A percentile compares a stretch with the other conserved stretches of the same genome.
These are phyloP conservation scores for Pycnomerus fuliginosus DNA, from an alignment of 2,888 invertebrate genomes.

Conservation along the genomic window DNA sequence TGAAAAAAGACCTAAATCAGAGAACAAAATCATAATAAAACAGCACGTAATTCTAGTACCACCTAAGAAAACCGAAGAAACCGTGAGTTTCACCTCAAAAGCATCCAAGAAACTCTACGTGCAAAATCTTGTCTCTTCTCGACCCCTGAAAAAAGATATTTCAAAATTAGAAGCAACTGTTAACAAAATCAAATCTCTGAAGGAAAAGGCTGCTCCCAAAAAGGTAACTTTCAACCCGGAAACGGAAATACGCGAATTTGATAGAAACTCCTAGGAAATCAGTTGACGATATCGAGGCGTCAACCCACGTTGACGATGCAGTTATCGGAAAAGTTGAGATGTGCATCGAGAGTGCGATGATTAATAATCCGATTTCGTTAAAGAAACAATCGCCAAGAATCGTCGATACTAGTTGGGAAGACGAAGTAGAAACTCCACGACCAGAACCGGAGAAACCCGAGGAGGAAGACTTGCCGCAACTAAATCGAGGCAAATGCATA, in stretches of 20 bases:
- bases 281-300: slow-evolving; percentile 12
- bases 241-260: slow-evolving; percentile 6
- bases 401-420: too few species aligned
- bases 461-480: too few species aligned
- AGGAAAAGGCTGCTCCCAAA: slow-evolving; percentile 9
- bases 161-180: slow-evolving; percentile 19
- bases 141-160: slow-evolving; percentile 8
- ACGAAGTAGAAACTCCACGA: too few species aligned
- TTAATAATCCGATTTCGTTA: too few species aligned
- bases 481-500: too few species aligned
- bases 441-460: too few species aligned
- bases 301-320: slow-evolving; percentile 9
- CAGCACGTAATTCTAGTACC: too few species aligned
- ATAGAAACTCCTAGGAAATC: slow-evolving; percentile 13
- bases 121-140: slow-evolving; percentile 11
- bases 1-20: neutral
- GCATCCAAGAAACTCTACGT: slow-evolving; percentile 42
- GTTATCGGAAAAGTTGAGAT: slow-evolving; percentile 7
- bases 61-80: too few species aligned
- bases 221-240: slow-evolving; percentile 12
- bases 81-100: slow-evolving; percentile 36
- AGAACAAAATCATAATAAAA: slow-evolving; percentile 3
- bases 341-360: slow-evolving; percentile 9
- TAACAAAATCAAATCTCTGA: slow-evolving; percentile 18
- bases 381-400: too few species aligned